A percentile compares a stretch with the other conserved stretches of the same genome.
Conservation (phyloP, 2,797 vertebrate genomes). For the Manis pentadactyla region DNA sequence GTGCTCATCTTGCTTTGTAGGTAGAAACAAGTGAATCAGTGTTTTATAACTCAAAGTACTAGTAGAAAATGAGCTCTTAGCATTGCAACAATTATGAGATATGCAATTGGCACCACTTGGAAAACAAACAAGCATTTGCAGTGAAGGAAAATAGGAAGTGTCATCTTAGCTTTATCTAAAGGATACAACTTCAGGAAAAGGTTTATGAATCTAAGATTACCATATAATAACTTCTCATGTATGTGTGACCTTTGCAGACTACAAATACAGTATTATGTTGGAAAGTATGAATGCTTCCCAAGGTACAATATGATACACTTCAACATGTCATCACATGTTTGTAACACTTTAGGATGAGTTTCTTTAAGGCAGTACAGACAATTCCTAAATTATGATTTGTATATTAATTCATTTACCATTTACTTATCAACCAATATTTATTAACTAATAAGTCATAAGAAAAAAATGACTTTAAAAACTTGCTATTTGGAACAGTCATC, state of each 20-base stretch:
- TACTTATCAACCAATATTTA: neutral
- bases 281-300: neutral
- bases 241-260: neutral
- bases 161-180: neutral
- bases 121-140: constrained; percentile 31
- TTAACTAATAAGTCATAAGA: neutral
- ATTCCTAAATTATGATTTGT: neutral
- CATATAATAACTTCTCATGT: neutral
- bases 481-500: neutral
- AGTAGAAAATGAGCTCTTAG: constrained; percentile 67
- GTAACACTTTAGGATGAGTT: neutral
- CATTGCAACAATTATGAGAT: constrained; percentile 56
- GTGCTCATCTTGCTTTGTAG: constrained; percentile 70
- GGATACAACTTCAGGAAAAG: neutral
- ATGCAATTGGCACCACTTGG: constrained; percentile 22
- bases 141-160: neutral
- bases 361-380: neutral
- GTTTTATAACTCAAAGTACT: constrained; percentile 69
- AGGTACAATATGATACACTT: neutral
- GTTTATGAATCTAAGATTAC: constrained; percentile 6
- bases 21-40: constrained; percentile 67
- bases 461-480: neutral
- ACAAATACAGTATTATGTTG: neutral
- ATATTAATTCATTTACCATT: neutral
- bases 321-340: neutral